A percentile compares a stretch with the other conserved stretches of the same genome.
Evolutionary conservation across 2,113 vertebrate species (phyloP).

Genomic region (Triplophysa siluroides): DNA sequence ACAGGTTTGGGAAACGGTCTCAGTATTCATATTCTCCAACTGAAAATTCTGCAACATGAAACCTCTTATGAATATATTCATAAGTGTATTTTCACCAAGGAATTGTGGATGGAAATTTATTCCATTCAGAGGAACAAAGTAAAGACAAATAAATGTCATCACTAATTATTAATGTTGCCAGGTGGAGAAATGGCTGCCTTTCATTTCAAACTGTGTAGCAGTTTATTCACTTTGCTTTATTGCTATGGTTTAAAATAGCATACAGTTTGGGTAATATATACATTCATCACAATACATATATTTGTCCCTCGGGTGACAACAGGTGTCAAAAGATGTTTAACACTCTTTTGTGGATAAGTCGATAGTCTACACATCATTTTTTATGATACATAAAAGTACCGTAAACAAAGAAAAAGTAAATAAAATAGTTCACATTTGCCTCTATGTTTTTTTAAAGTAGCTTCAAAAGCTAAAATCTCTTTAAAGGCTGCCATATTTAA

Average conservation of each 20-base stretch:
- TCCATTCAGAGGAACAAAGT: slow-evolving; percentile 37
- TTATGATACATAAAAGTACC: too few relatives aligned
- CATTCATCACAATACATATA: not conserved
- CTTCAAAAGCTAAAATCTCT: not conserved
- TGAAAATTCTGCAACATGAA: slow-evolving; percentile 22
- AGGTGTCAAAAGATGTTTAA: not conserved
- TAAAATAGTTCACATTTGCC: too few relatives aligned
- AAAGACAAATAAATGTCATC: slow-evolving; percentile 31
- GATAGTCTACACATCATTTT: too few relatives aligned
- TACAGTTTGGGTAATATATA: not conserved
- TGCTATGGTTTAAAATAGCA: not conserved
- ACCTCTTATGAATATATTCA: slow-evolving; percentile 50
- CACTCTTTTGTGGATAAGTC: not conserved
- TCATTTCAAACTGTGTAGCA: slow-evolving; percentile 26
- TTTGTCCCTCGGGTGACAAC: not conserved
- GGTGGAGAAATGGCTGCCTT: slow-evolving; percentile 11
- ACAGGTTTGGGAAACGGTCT: slow-evolving; percentile 21
- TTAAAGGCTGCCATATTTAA: not conserved
- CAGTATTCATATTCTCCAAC: slow-evolving; percentile 18
- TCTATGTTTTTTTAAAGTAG: too few relatives aligned
- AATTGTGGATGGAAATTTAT: slow-evolving; percentile 23
- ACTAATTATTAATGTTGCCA: slow-evolving; percentile 42
- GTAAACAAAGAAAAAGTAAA: too few relatives aligned
- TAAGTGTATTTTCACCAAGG: slow-evolving; percentile 35
- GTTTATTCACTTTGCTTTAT: slow-evolving; percentile 24